Percentiles rank a stretch among this genome's conserved stretches.
These are phyloP conservation scores for Pyrgus malvae DNA, from an alignment of 2,888 invertebrate species.

Conservation along the genomic window DNA sequence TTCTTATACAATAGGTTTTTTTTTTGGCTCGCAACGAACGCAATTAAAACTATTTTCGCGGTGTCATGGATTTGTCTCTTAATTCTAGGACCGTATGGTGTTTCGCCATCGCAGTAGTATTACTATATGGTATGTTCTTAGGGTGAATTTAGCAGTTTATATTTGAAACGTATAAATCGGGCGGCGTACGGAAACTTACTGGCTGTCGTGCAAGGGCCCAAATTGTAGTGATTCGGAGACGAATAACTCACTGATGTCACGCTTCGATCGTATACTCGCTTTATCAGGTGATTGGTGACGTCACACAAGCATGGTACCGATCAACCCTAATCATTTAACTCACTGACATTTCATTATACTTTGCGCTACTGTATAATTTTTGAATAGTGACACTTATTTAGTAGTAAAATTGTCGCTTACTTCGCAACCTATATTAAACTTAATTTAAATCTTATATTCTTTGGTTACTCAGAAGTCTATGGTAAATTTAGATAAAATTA, in stretches of 20 bases:
- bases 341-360: no score
- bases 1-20: constrained; percentile 3
- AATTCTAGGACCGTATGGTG: constrained; percentile 5
- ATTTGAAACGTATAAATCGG: constrained; percentile 43
- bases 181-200: constrained; percentile 66
- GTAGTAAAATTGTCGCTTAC: no score
- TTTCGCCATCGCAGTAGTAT: constrained; percentile 71
- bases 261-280: constrained; percentile 55
- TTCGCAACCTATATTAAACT: background rate
- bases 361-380: no score
- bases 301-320: constrained; percentile 39
- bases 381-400: background rate
- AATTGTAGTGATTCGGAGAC: constrained; percentile 63
- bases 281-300: constrained; percentile 71
- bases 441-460: no score
- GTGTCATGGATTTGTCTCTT: background rate
- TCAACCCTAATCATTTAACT: background rate
- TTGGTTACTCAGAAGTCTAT: background rate
- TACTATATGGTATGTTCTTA: no score
- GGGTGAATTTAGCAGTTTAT: constrained; percentile 6
- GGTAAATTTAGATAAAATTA: background rate
- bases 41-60: background rate
- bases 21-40: background rate
- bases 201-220: constrained; percentile 58
- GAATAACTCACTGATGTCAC: constrained; percentile 58